Conservation (phyloP, 2,797 vertebrate species). For the Sparidentex hasta region DNA sequence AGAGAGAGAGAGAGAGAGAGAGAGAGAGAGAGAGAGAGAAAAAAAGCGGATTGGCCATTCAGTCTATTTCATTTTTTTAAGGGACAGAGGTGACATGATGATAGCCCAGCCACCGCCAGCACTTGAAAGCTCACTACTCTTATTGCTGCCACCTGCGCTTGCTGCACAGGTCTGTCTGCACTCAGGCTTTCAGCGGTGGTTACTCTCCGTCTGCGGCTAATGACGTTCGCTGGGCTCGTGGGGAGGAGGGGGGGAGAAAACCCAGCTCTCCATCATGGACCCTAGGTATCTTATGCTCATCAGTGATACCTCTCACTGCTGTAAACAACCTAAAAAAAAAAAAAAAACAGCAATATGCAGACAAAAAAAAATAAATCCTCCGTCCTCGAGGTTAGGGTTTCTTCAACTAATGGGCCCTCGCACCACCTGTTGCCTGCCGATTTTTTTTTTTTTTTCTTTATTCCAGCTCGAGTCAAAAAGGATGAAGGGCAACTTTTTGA, state of each 20-base stretch:
- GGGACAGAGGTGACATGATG: slow-evolving; percentile 67
- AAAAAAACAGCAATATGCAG: neutral
- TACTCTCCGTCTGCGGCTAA: slow-evolving; percentile 69
- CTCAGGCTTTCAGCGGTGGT: slow-evolving; percentile 64
- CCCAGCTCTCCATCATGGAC: slow-evolving; percentile 41
- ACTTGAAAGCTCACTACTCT: slow-evolving; percentile 72
- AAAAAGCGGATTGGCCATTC: slow-evolving; percentile 70
- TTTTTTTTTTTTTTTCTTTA: neutral
- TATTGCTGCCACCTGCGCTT: slow-evolving; percentile 73
- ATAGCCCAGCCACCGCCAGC: slow-evolving; percentile 61
- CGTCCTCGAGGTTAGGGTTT: slow-evolving; percentile 17
- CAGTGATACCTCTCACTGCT: slow-evolving; percentile 50
- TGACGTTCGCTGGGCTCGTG: slow-evolving; percentile 57
- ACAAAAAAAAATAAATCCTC: neutral
- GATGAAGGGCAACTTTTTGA: slow-evolving; percentile 18
- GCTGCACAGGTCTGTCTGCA: slow-evolving; percentile 53
- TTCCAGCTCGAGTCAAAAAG: slow-evolving; percentile 25
- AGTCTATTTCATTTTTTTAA: slow-evolving; percentile 61
- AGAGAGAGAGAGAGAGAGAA: slow-evolving; percentile 46
- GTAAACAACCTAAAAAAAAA: slow-evolving; percentile 50
- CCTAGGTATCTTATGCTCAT: slow-evolving; percentile 51
- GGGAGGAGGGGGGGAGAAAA: slow-evolving; percentile 30
- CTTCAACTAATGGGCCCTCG: slow-evolving; percentile 50
- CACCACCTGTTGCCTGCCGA: slow-evolving; percentile 16
- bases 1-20: slow-evolving; percentile 34